Evolutionary conservation across 2,888 invertebrate species (phyloP), one percentile per base, ranked within the genome.

Genomic region (Oscheius sp.): DNA sequence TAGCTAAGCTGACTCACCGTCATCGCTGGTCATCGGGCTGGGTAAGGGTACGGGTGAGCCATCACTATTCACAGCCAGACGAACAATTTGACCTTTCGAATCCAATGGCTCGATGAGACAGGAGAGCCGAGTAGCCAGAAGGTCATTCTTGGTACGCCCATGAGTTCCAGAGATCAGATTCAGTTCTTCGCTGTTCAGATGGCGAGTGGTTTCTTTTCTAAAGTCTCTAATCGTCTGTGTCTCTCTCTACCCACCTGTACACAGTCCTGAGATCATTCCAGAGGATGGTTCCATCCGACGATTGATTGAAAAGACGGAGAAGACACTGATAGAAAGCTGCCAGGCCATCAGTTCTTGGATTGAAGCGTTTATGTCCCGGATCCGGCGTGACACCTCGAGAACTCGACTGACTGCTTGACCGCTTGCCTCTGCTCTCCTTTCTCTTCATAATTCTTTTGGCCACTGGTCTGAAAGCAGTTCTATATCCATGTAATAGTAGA

Each of bases 181-280:
- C 21, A 74, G 50, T 47, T 74, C 74, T 29, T 74, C 74, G 10
- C 29, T 59, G 35, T 65, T 74, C 33, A 74, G 50, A 57, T 66
- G 66, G 1, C 74, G 66, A 32, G 58, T 42, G 13, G 66, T 68
- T n/a, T 74, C 74, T 48, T 74, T 74, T 33, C 74, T 73, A 37
- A 53, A 3, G 42, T 53, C 1, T 42, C 11, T 29, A 4, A 3
- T 35, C 4, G 21, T 68, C 29, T 48, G 3, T 11, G 21, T 9
- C 29, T 53, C 32, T 60, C 11, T 60, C 21, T 21, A 37, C 7
- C 2, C n/a, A 73, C 73, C 63, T 57, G 68, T 74, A 74, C 21
- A 35, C 10, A 51, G 47, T 74, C n/a, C 74, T 66, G 58, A 68
- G 29, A 21, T 74, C 74, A 47, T 74, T 74, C 74, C 74, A 74